These are phyloP conservation scores for Cranoglanis bouderius DNA, from an alignment of 2,113 vertebrate species.

Conservation along the genomic window DNA sequence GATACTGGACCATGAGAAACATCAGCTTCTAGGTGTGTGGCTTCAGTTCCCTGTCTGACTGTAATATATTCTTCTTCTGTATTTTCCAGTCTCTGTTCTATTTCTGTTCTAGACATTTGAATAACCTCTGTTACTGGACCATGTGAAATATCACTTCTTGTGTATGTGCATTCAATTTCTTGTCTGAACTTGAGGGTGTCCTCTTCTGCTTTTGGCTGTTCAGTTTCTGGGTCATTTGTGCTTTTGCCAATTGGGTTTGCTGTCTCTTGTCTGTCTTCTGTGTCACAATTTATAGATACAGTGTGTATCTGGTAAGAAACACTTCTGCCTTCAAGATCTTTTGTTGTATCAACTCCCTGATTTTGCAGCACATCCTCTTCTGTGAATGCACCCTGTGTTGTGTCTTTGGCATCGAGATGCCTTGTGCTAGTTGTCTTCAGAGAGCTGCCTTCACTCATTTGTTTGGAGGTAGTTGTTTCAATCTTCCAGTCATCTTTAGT, in stretches of 20 bases:
- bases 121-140: too few species aligned
- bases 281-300: not conserved
- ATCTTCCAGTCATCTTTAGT: not conserved
- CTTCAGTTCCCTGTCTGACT: too few species aligned
- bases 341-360: constrained; percentile 11
- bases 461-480: not conserved
- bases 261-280: not conserved
- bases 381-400: not conserved
- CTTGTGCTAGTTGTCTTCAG: not conserved
- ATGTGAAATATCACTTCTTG: not conserved
- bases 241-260: not conserved
- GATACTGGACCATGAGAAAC: too few species aligned
- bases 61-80: too few species aligned
- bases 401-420: not conserved
- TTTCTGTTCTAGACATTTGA: too few species aligned
- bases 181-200: not conserved
- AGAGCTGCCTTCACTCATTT: not conserved
- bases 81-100: too few species aligned
- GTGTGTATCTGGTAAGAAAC: not conserved
- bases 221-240: not conserved
- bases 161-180: not conserved
- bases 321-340: not conserved
- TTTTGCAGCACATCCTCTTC: not conserved
- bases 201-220: not conserved
- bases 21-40: too few species aligned